phyloP scores from a whole-genome alignment of 2,113 vertebrate species.

The Sphaerodactylus townsendi region DNA sequence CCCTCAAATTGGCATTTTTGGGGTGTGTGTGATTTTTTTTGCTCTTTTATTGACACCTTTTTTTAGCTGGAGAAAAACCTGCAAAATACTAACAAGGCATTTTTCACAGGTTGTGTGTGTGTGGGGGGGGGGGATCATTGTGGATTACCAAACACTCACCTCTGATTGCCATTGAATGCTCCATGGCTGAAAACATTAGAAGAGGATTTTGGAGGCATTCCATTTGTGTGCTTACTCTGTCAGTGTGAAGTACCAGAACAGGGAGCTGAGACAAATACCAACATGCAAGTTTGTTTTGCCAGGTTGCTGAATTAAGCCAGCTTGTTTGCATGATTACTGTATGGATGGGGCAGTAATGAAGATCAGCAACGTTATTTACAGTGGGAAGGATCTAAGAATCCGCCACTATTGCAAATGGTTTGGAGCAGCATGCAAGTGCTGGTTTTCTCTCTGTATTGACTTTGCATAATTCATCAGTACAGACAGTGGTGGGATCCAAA shows the following conservation, averaged over 20 bases:
- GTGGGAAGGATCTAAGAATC: neutral
- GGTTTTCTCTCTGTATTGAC: constrained; percentile 25
- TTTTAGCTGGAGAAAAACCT: no score
- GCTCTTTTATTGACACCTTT: no score
- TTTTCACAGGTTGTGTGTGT: no score
- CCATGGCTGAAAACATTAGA: neutral
- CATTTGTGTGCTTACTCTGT: neutral
- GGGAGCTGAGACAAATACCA: neutral
- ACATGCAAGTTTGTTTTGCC: neutral
- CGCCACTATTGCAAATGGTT: constrained; percentile 21
- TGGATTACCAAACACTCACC: no score
- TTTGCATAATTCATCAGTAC: constrained; percentile 17
- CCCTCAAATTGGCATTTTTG: no score
- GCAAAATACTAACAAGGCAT: no score
- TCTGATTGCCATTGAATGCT: neutral
- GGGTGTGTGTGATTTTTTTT: no score
- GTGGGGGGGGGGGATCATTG: no score
- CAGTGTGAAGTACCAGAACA: neutral
- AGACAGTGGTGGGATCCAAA: no score
- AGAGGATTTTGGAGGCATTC: neutral
- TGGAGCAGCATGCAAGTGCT: constrained; percentile 13
- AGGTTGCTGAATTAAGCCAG: neutral
- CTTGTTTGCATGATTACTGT: neutral
- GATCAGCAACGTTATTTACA: neutral
- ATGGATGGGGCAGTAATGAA: neutral